Base-by-base conservation (phyloP, 2,888 invertebrate species). In the Dryocosmus kuriphilus region DNA sequence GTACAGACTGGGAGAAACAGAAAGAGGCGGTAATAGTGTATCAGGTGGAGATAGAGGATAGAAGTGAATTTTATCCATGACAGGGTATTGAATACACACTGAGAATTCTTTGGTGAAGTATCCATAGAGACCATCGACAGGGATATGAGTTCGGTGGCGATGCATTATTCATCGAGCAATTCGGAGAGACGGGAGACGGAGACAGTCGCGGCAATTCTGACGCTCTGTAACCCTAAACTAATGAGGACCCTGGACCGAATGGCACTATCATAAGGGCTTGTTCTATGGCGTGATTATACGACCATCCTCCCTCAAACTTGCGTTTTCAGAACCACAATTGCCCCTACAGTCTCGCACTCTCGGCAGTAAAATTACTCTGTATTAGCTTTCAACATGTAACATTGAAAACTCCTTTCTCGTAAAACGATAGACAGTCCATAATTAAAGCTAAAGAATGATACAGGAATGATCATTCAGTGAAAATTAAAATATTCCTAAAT, bases 111-210 rank as follows among this genome's bases (percentile, higher is more conserved):
- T 80, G 77, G 63, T 74, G 60, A 73, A 82, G 77, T 82, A 79
- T 81, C 81, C 75, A 77, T 81, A 77, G 80, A 80, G 77, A 81
- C 74, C 75, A 77, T 74, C 71, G 80, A 80, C 79, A 79, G 76
- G 80, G 76, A 82, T 81, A 46, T 46, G 76, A 78, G 79, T 81
- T 79, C 77, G 77, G 60, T 71, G 67, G 73, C 35, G 74, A 78
- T 82, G 81, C 81, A 79, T 82, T 81, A 81, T 83, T 81, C 79
- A 81, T 77, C 61, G 62, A 30, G 73, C 79, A 78, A 81, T 82
- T 78, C 79, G 79, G 75, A 65, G 41, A 62, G 80, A 41, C 41
- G 16, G 5, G n/a, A n/a, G n/a, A n/a, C n/a, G n/a, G n/a, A n/a
- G n/a, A n/a, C n/a, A n/a, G 82, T 77, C 79, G 77, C 76, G 74